These are phyloP conservation scores for Istiophorus platypterus DNA, from an alignment of 2,113 vertebrate genomes.

Conservation along the genomic window DNA sequence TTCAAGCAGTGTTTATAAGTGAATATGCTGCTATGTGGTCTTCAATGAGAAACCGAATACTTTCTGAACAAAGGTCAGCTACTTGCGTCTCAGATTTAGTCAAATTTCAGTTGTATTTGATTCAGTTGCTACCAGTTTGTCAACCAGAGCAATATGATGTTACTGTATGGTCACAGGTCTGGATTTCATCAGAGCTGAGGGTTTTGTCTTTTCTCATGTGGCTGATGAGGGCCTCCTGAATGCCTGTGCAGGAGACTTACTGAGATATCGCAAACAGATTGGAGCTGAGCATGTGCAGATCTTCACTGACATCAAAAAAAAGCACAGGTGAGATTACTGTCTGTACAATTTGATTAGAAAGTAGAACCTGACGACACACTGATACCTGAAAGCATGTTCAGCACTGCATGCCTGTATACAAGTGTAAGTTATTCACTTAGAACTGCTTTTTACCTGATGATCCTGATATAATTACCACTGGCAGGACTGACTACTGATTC, in stretches of 20 bases:
- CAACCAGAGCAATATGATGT: not conserved
- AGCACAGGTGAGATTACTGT: constrained; percentile 86
- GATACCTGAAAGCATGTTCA: too few species aligned
- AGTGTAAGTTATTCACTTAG: too few species aligned
- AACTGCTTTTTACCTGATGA: not conserved
- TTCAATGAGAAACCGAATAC: not conserved
- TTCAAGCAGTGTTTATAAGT: constrained; percentile 10
- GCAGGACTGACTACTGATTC: not conserved
- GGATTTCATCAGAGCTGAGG: constrained; percentile 88
- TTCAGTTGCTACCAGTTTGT: not conserved
- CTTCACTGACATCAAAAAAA: constrained; percentile 94
- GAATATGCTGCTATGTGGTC: not conserved
- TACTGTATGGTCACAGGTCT: constrained; percentile 74
- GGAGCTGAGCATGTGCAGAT: constrained; percentile 89
- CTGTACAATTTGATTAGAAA: not conserved
- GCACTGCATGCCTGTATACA: not conserved
- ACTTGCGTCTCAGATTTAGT: not conserved
- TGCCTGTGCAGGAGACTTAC: constrained; percentile 86
- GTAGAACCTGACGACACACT: not conserved
- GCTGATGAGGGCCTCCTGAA: constrained; percentile 89
- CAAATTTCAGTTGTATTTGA: not conserved
- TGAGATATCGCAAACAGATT: constrained; percentile 87
- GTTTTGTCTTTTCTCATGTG: constrained; percentile 88
- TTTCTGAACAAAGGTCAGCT: constrained; percentile 5
- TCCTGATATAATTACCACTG: not conserved